Base-by-base conservation (phyloP, 2,797 vertebrate species). In the Valencia hispanica region DNA sequence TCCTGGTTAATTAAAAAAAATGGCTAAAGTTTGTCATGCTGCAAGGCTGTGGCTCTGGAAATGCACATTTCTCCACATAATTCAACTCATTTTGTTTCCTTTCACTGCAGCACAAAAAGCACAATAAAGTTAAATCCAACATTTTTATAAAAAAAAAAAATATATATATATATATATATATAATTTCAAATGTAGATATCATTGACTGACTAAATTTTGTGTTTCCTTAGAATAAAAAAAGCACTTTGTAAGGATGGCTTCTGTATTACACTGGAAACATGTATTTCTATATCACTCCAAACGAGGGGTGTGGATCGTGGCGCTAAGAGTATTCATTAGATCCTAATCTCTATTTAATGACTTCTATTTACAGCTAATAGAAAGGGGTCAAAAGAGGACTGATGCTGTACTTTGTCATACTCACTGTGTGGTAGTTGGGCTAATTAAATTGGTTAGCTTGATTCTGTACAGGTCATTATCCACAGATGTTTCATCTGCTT, bases 331-430 rank as follows among this genome's bases (percentile, higher is more conserved):
- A 82, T 88, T 88, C 79, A 94, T 91, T 86, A 91, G 88, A 91
- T 90, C 74, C 59, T 88, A 87, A 91, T 93, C 89, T 91, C 72
- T 81, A 63, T 86, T 88, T 83, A 94, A 92, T 90, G 83, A 84
- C 79, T 87, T 87, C 82, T 86, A 86, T 89, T 93, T 86, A 80
- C 74, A 85, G 84, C 87, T 89, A 90, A 91, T 89, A 71, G 48
- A 77, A 75, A 89, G 68, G 72, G 89, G 87, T 91, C 82, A 86
- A 43, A 73, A 48, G 50, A 79, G 61, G 87, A 85, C 72, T 71
- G 84, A 80, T 61, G 41, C 55, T 47, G 41, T 78, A 78, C 74
- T 53, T 82, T 72, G 84, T 86, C 82, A 79, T 71, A 79, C 70
- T 10, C 65, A 77, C 59, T 20, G 43, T 74, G 70, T 50, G 73